These are phyloP conservation scores for Zapornia atra DNA, from an alignment of 2,113 vertebrate genomes.

Conservation along the genomic window DNA sequence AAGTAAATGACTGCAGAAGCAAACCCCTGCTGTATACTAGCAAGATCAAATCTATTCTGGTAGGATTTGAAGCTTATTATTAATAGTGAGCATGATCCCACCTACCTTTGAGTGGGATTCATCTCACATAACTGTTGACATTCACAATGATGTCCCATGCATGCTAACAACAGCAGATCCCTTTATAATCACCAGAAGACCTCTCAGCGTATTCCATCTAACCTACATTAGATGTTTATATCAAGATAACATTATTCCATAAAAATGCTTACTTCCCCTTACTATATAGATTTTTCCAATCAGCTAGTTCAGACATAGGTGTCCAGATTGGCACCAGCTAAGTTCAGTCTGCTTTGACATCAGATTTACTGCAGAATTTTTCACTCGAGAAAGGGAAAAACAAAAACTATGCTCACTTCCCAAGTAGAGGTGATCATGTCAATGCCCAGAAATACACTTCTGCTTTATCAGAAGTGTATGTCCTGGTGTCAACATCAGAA, in stretches of 20 bases:
- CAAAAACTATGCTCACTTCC: background rate
- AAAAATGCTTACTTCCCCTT: background rate
- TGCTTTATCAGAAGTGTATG: background rate
- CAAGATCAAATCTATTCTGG: background rate
- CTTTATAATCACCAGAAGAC: background rate
- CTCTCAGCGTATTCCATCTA: background rate
- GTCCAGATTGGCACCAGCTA: background rate
- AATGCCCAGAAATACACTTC: background rate
- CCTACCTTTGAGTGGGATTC: slow-evolving; percentile 37
- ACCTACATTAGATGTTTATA: background rate
- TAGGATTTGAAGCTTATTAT: slow-evolving; percentile 18
- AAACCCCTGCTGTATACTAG: background rate
- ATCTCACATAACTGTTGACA: background rate
- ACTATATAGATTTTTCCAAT: background rate
- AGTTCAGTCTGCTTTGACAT: background rate
- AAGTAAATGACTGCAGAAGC: background rate
- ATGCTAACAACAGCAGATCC: background rate
- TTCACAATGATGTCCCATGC: background rate
- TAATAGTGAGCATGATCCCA: slow-evolving; percentile 27
- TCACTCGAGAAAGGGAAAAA: background rate
- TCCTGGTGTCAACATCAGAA: background rate
- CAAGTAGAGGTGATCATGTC: background rate
- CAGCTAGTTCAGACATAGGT: background rate
- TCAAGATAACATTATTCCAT: background rate
- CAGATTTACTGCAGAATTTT: background rate